phyloP scores from a whole-genome alignment of 1,140 invertebrate genomes.

The Ptiloglossa arizonensis region DNA sequence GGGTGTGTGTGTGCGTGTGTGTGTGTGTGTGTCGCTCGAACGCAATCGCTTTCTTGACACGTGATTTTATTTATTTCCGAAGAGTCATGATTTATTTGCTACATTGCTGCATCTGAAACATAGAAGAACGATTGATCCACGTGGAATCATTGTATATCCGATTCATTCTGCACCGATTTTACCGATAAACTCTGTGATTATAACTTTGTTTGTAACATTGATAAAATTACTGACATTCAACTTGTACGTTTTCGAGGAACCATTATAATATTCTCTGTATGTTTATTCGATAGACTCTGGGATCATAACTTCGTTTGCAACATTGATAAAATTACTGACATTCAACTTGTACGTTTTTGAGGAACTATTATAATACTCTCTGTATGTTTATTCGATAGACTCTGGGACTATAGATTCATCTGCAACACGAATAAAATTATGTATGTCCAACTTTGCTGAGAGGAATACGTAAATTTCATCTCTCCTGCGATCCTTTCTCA shows the following conservation, averaged over 20 bases:
- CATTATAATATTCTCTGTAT: background rate
- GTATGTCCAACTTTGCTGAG: background rate
- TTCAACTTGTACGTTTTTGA: conserved; percentile 3
- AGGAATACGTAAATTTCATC: background rate
- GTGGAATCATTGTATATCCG: conserved; percentile 18
- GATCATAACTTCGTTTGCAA: conserved; percentile 12
- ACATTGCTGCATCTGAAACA: background rate
- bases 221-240: conserved; percentile 35
- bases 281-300: conserved; percentile 28
- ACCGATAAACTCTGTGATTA: conserved; percentile 19
- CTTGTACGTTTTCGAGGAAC: background rate
- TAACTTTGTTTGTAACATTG: conserved; percentile 24
- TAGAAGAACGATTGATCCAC: background rate
- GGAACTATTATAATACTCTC: conserved; percentile 6
- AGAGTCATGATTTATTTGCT: background rate
- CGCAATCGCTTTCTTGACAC: background rate
- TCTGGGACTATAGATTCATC: background rate
- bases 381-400: conserved; percentile 3
- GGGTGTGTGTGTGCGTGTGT: no score
- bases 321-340: conserved; percentile 32
- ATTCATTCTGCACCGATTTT: background rate
- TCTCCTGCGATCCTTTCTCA: background rate
- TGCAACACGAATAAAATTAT: conserved; percentile 35
- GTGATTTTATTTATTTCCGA: background rate
- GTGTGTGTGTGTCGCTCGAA: background rate